phyloP scores from a whole-genome alignment of 2,797 vertebrate species.

The Chaetodon trifasciatus region DNA sequence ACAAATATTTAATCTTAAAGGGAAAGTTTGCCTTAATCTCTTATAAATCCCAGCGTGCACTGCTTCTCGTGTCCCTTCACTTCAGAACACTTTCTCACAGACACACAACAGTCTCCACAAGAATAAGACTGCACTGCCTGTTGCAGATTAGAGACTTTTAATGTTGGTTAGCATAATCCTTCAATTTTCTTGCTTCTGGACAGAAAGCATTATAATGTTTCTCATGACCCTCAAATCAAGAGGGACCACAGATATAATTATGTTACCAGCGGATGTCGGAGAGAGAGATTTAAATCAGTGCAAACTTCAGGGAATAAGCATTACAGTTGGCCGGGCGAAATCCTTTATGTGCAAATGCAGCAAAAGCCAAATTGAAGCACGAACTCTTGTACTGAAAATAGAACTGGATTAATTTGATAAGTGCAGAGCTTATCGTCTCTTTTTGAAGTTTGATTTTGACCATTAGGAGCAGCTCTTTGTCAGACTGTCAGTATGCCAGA shows the following conservation, averaged over 20 bases:
- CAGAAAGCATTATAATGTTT: constrained; percentile 49
- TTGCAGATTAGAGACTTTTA: constrained; percentile 59
- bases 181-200: constrained; percentile 48
- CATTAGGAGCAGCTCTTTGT: constrained; percentile 29
- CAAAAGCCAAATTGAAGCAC: constrained; percentile 32
- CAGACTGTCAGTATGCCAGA: constrained; percentile 39
- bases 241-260: constrained; percentile 42
- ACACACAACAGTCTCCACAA: constrained; percentile 30
- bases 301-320: constrained; percentile 32
- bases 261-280: constrained; percentile 30
- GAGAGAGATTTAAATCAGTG: constrained; percentile 48
- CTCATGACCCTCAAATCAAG: constrained; percentile 46
- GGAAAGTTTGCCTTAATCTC: constrained; percentile 77
- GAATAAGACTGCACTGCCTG: constrained; percentile 30
- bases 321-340: constrained; percentile 14
- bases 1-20: constrained; percentile 79
- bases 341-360: constrained; percentile 26
- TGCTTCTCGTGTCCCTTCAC: constrained; percentile 49
- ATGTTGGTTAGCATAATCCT: constrained; percentile 60
- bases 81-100: constrained; percentile 59
- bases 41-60: constrained; percentile 66
- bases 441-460: constrained; percentile 17
- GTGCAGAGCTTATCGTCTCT: constrained; percentile 13
- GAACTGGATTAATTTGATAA: constrained; percentile 44
- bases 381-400: constrained; percentile 28